phyloP scores from a whole-genome alignment of 2,888 invertebrate species.

The Rhagium mordax region DNA sequence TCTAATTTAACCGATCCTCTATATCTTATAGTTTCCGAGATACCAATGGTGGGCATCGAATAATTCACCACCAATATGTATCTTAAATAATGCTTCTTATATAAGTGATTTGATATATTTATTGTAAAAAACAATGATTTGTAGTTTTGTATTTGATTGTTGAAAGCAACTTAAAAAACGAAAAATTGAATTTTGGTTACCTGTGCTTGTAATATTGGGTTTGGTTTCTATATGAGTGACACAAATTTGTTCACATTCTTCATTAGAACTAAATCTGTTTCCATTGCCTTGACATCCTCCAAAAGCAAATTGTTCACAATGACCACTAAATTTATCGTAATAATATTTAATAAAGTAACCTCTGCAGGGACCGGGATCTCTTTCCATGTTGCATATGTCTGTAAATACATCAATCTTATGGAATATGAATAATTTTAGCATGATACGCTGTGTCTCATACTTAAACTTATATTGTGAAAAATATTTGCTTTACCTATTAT shows the following conservation, averaged over 20 bases:
- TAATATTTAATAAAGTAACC: slow-evolving; percentile 79
- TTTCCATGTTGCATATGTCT: slow-evolving; percentile 82
- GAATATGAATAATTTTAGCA: too few species aligned
- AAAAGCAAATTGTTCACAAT: slow-evolving; percentile 82
- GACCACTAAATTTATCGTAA: slow-evolving; percentile 76
- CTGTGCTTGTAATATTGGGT: slow-evolving; percentile 61
- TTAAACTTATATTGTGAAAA: too few species aligned
- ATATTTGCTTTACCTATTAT: too few species aligned
- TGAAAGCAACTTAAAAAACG: background rate
- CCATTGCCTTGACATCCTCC: slow-evolving; percentile 90
- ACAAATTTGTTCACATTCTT: slow-evolving; percentile 84
- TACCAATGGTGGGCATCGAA: too few species aligned
- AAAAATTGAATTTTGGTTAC: slow-evolving; percentile 51
- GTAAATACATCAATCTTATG: slow-evolving; percentile 35
- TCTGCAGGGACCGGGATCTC: slow-evolving; percentile 82
- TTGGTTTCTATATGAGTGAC: slow-evolving; percentile 74
- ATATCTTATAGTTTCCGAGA: too few species aligned
- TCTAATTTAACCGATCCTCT: too few species aligned
- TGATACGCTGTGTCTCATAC: background rate
- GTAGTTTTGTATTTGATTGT: background rate
- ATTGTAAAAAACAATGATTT: too few species aligned
- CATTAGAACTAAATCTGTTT: slow-evolving; percentile 84
- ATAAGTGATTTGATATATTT: too few species aligned
- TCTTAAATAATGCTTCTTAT: too few species aligned
- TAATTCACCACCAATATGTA: too few species aligned